Percentiles rank a stretch among this genome's conserved stretches.
These are phyloP conservation scores for Eutolmus rufibarbis DNA, from an alignment of 2,888 invertebrate genomes.

Conservation along the genomic window DNA sequence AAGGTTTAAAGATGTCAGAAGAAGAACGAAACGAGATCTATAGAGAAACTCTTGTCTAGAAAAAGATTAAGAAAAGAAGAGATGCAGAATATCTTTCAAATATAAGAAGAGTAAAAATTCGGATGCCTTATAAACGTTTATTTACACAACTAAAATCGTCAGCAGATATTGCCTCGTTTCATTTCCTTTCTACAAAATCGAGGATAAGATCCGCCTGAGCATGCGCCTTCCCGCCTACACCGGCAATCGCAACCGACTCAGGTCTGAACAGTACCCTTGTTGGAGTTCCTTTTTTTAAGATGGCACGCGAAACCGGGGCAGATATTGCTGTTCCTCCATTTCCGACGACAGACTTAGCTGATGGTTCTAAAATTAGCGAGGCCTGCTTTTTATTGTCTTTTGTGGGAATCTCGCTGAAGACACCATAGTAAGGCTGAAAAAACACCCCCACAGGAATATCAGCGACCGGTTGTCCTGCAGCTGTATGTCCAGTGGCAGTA, in stretches of 20 bases:
- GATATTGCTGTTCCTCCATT: conserved; percentile 74
- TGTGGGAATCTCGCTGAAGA: conserved; percentile 43
- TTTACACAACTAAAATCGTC: neutral
- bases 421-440: conserved; percentile 55
- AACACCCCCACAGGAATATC: conserved; percentile 58
- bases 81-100: neutral
- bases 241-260: conserved; percentile 74
- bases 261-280: conserved; percentile 74
- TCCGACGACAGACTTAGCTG: conserved; percentile 72
- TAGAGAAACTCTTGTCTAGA: neutral
- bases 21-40: neutral
- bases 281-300: conserved; percentile 68
- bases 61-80: neutral
- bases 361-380: conserved; percentile 69
- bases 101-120: neutral
- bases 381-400: conserved; percentile 50
- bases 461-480: conserved; percentile 56
- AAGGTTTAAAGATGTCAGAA: neutral
- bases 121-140: neutral
- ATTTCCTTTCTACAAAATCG: conserved; percentile 58
- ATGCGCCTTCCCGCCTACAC: conserved; percentile 78
- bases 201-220: conserved; percentile 76
- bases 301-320: conserved; percentile 72
- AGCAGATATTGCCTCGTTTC: neutral
- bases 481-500: conserved; percentile 58